A percentile compares a stretch with the other conserved stretches of the same genome.
Conservation (phyloP, 2,888 invertebrate species). For the Ormyrus pomaceus region DNA sequence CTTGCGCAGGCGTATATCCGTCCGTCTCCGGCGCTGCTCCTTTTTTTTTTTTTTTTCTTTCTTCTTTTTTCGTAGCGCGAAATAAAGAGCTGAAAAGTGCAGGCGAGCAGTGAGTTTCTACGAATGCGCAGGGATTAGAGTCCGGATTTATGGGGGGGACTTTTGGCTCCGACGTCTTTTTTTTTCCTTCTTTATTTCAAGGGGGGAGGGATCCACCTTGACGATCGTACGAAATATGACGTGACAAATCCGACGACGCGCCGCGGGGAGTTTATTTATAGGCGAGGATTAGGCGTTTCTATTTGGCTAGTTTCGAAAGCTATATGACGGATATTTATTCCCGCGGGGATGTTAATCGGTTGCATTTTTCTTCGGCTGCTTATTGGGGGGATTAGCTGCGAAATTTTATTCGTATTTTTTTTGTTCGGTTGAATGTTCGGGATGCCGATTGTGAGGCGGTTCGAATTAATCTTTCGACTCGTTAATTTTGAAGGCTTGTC, state of each 20-base stretch:
- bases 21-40: conserved; percentile 9
- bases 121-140: conserved; percentile 10
- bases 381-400: conserved; percentile 33
- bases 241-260: conserved; percentile 38
- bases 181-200: too few species aligned
- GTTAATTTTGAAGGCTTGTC: background rate
- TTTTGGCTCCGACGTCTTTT: background rate
- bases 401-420: conserved; percentile 19
- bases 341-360: conserved; percentile 44
- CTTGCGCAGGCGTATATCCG: background rate
- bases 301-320: conserved; percentile 30
- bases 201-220: conserved; percentile 23
- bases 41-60: too few species aligned
- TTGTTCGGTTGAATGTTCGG: background rate
- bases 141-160: conserved; percentile 13
- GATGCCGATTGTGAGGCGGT: background rate
- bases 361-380: conserved; percentile 45
- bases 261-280: conserved; percentile 46
- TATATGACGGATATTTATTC: conserved; percentile 2
- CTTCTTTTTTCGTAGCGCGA: too few species aligned
- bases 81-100: background rate
- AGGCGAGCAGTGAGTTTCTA: conserved; percentile 1
- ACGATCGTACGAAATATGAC: conserved; percentile 41
- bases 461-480: conserved; percentile 12
- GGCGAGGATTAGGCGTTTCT: conserved; percentile 38